phyloP scores from a whole-genome alignment of 2,888 invertebrate genomes.

The Cenopis cana region DNA sequence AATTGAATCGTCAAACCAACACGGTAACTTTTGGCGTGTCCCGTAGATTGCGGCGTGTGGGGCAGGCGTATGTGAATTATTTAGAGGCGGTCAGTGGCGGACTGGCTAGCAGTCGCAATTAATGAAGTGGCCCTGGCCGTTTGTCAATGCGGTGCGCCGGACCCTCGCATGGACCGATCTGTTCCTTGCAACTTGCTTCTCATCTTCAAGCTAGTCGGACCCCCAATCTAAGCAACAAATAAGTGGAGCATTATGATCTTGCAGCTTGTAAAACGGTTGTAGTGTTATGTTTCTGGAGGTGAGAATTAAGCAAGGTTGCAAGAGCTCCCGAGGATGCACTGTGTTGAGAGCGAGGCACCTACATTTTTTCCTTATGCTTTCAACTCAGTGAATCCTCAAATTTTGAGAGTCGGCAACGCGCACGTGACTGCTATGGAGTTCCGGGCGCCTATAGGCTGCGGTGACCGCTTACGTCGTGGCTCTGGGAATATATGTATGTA shows the following conservation, averaged over 20 bases:
- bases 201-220: neutral
- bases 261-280: neutral
- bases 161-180: conserved; percentile 65
- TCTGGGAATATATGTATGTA: too few species aligned
- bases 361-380: too few species aligned
- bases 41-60: conserved; percentile 66
- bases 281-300: too few species aligned
- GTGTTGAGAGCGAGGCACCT: too few species aligned
- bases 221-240: neutral
- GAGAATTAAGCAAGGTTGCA: too few species aligned
- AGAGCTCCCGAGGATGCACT: too few species aligned
- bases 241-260: neutral
- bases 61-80: conserved; percentile 78
- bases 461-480: too few species aligned
- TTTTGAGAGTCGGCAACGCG: too few species aligned
- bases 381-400: too few species aligned
- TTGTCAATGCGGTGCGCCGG: conserved; percentile 73
- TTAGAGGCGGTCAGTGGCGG: conserved; percentile 76
- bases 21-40: conserved; percentile 64
- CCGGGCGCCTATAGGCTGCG: too few species aligned
- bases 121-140: conserved; percentile 80
- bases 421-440: too few species aligned
- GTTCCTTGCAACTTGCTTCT: conserved; percentile 58
- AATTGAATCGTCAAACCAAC: conserved; percentile 65
- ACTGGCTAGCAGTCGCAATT: conserved; percentile 71